Base-by-base conservation (phyloP, 2,113 vertebrate species). In the Riparia riparia region DNA sequence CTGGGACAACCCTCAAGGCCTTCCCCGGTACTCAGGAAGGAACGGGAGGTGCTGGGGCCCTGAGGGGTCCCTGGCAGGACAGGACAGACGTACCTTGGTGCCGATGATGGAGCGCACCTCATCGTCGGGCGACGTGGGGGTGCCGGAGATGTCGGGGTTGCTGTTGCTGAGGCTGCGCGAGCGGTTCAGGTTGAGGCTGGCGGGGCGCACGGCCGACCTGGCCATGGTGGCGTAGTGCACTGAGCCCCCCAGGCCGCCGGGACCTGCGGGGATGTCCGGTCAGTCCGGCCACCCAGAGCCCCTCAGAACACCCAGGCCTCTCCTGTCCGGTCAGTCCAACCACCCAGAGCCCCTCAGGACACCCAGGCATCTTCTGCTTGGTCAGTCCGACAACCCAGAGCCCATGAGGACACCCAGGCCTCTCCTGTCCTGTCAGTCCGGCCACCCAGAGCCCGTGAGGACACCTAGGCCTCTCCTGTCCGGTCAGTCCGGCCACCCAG, bases 191-290 rank as follows among this genome's bases (percentile, higher is more conserved):
- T 99, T 99, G 80, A 99, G 99, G 98, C 99, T 99, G 82, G 99
- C 99, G 1, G 99, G 99, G 94, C 99, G 98, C 77, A 99, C 98
- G 28, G 99, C 99, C 13, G 99, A 99, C 56, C 99, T 97, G 71
- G 99, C 99, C 99, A 99, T 99, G 42, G 99, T 99, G 88, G 99
- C 99, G 44, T 99, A 99, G 96, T 99, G 99, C 94, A 99, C 98
- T 0, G 99, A 99, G 26, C 99, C 99, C 6, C 99, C 99, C 68
- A 99, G 97, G 53, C 99, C 99, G 56, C 99, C 99, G 0, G 99
- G 99, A 87, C 99, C 99, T 99, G 51, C 4, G 86, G 70, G 93
- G 3, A 95, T 10, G 13, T 2, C 31, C 6, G 12, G n/a, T 86
- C 82, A 63, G 60, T 45, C 7, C 20, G 79, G 19, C 45, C 49